phyloP scores from a whole-genome alignment of 2,888 invertebrate species.

The Philereme vetulata region DNA sequence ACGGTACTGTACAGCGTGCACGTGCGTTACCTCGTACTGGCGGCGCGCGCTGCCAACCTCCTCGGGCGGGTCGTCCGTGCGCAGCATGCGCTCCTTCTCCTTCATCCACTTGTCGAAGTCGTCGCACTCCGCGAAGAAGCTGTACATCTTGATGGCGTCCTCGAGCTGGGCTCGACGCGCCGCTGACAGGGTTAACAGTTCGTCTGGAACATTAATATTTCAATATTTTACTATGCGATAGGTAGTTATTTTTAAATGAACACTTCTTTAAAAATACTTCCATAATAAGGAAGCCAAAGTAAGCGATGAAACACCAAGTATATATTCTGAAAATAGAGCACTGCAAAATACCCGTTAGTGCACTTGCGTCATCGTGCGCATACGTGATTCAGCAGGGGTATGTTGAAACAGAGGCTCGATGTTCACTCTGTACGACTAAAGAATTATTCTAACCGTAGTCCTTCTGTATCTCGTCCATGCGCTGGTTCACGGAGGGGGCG shows the following conservation, averaged over 20 bases:
- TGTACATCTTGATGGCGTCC: constrained; percentile 95
- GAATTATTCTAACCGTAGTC: constrained; percentile 84
- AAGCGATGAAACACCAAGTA: no score
- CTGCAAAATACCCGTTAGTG: no score
- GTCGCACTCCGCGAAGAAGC: constrained; percentile 98
- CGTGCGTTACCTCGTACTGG: constrained; percentile 91
- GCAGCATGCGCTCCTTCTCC: constrained; percentile 95
- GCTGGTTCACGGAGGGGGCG: constrained; percentile 45
- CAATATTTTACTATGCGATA: no score
- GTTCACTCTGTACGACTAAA: no score
- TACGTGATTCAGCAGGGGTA: no score
- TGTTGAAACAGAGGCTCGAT: no score
- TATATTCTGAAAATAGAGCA: no score
- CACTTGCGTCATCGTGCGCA: no score
- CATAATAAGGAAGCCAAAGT: no score
- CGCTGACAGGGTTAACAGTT: constrained; percentile 91
- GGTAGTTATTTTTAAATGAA: no score
- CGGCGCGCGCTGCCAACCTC: constrained; percentile 96
- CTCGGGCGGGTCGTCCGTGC: constrained; percentile 92
- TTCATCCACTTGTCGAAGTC: constrained; percentile 99
- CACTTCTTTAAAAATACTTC: no score
- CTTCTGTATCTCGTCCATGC: constrained; percentile 90
- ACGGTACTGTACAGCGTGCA: no score
- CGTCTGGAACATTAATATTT: constrained; percentile 62
- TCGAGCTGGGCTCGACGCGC: constrained; percentile 93